Evolutionary conservation across 2,888 invertebrate genomes (phyloP).

Genomic region (Hirtodrosophila cameraria): DNA sequence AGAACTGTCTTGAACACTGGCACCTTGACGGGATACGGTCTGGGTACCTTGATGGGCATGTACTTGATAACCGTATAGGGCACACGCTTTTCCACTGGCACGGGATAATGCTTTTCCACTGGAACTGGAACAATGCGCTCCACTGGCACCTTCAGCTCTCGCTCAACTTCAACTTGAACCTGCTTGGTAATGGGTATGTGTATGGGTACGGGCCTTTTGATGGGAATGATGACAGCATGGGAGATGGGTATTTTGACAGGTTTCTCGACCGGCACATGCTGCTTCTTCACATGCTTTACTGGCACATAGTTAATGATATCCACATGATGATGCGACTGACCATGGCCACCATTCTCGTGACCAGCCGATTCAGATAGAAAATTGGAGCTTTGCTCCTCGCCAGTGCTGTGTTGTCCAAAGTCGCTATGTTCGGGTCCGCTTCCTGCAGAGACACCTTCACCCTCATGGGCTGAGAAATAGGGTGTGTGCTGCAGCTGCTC

Average conservation of each 20-base stretch:
- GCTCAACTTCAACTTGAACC: conserved; percentile 89
- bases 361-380: conserved; percentile 63
- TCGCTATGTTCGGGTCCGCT: conserved; percentile 46
- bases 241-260: conserved; percentile 90
- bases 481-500: conserved; percentile 44
- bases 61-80: conserved; percentile 90
- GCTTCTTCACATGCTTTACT: conserved; percentile 89
- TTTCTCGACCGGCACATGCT: conserved; percentile 89
- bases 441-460: conserved; percentile 16
- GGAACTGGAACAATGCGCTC: conserved; percentile 89
- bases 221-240: conserved; percentile 90
- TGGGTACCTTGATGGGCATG: conserved; percentile 90
- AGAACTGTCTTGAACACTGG: conserved; percentile 88
- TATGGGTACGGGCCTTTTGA: conserved; percentile 91
- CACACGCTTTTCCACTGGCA: conserved; percentile 90
- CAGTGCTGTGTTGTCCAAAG: conserved; percentile 60
- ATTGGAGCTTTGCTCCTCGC: conserved; percentile 65
- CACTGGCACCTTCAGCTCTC: conserved; percentile 86
- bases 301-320: conserved; percentile 87
- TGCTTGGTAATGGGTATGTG: conserved; percentile 90
- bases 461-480: conserved; percentile 41
- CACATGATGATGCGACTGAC: conserved; percentile 80
- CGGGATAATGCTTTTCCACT: conserved; percentile 89
- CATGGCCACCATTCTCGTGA: conserved; percentile 38
- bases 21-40: conserved; percentile 91